phyloP scores from a whole-genome alignment of 2,888 invertebrate genomes.

The Hirtodrosophila histrioides region DNA sequence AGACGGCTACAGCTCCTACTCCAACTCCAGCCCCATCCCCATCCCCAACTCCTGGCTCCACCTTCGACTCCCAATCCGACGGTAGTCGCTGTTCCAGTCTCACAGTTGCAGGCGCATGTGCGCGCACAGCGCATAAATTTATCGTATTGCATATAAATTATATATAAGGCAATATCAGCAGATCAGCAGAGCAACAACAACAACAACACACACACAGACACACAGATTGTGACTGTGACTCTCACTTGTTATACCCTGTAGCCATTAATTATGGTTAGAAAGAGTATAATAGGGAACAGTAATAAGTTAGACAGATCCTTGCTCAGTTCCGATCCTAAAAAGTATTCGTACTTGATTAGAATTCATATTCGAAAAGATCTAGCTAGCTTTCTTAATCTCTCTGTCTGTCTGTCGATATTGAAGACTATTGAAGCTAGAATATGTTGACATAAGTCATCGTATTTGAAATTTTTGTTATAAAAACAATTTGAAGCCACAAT shows the following conservation, averaged over 20 bases:
- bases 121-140: conserved; percentile 79
- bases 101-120: conserved; percentile 59
- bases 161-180: conserved; percentile 81
- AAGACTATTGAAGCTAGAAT: no score
- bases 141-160: conserved; percentile 79
- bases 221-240: conserved; percentile 8
- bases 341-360: no score
- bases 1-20: conserved; percentile 37
- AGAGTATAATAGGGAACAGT: no score
- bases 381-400: no score
- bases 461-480: no score
- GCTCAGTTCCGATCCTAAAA: no score
- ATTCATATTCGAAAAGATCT: no score
- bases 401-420: no score
- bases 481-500: no score
- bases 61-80: conserved; percentile 17
- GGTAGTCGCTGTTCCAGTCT: conserved; percentile 41
- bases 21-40: conserved; percentile 11
- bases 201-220: conserved; percentile 25
- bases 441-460: no score
- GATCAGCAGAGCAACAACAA: conserved; percentile 53
- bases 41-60: not conserved
- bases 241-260: conserved; percentile 23
- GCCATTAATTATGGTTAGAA: no score
- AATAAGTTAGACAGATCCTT: no score